A percentile compares a stretch with the other conserved stretches of the same genome.
Conservation (phyloP, 1,140 invertebrate species). For the Bombus affinis region DNA sequence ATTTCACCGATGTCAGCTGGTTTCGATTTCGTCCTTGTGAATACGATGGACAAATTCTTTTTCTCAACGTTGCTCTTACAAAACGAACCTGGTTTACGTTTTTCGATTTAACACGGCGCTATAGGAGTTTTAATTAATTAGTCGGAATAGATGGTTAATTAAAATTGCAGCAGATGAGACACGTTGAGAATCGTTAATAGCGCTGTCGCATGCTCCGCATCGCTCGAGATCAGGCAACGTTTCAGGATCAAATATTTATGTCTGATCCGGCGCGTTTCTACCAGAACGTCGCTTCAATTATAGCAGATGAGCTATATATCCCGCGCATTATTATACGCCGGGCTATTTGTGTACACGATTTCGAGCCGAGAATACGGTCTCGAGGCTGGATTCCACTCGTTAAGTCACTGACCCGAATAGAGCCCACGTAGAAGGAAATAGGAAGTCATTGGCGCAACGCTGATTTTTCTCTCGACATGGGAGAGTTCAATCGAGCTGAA, state of each 20-base stretch:
- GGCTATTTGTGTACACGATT: constrained; percentile 56
- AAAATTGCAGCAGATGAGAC: neutral
- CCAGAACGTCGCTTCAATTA: constrained; percentile 19
- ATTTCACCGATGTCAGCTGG: too few species aligned
- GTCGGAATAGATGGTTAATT: neutral
- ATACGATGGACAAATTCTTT: neutral
- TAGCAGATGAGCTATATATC: constrained; percentile 27
- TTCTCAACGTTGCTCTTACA: too few species aligned
- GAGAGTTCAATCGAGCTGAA: constrained; percentile 28
- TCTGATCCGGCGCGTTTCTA: constrained; percentile 2
- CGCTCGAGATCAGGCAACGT: neutral
- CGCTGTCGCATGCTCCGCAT: neutral
- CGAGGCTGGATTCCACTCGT: constrained; percentile 52
- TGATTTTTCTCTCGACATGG: constrained; percentile 37
- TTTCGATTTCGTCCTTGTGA: too few species aligned
- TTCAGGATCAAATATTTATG: constrained; percentile 38
- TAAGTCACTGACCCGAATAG: constrained; percentile 64
- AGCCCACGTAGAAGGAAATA: constrained; percentile 55
- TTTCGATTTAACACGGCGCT: neutral
- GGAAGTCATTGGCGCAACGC: constrained; percentile 47
- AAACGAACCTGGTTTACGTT: neutral
- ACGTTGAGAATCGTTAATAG: constrained; percentile 17
- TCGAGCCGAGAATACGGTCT: constrained; percentile 48
- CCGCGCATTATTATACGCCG: constrained; percentile 34
- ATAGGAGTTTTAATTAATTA: neutral